Evolutionary conservation across 1,140 invertebrate species (phyloP).

Genomic region (Nixonia krombeini): DNA sequence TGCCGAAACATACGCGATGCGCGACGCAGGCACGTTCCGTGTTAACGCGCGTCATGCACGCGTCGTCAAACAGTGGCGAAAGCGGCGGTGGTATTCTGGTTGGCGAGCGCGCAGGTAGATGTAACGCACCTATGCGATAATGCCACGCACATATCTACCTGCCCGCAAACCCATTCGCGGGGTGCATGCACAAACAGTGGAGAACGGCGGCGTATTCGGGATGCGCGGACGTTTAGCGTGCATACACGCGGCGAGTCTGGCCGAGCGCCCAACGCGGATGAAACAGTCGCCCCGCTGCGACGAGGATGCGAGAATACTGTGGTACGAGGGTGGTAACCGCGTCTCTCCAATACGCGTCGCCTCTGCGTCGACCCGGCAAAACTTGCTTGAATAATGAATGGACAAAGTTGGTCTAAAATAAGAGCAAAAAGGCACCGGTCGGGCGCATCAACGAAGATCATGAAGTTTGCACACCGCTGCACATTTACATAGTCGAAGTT

Average conservation of each 20-base stretch:
- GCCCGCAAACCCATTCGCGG: conserved; percentile 4
- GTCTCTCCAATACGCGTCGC: no score
- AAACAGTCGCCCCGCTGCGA: conserved; percentile 20
- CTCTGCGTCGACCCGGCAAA: no score
- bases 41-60: conserved; percentile 45
- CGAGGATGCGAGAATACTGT: conserved; percentile 26
- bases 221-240: conserved; percentile 30
- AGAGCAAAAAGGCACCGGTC: no score
- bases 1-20: conserved; percentile 45
- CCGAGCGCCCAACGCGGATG: conserved; percentile 30
- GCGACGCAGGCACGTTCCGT: conserved; percentile 43
- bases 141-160: conserved; percentile 5
- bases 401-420: no score
- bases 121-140: conserved; percentile 13
- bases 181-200: conserved; percentile 27
- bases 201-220: conserved; percentile 26
- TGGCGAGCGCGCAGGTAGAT: conserved; percentile 27
- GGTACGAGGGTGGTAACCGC: no score
- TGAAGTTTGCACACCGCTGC: no score
- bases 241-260: conserved; percentile 26
- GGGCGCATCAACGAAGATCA: no score
- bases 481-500: no score
- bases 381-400: no score
- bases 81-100: conserved; percentile 20
- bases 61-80: conserved; percentile 47